A percentile compares a stretch with the other conserved stretches of the same genome.
These are phyloP conservation scores for Liopterus haemorrhoidalis DNA, from an alignment of 2,888 invertebrate genomes.

Conservation along the genomic window DNA sequence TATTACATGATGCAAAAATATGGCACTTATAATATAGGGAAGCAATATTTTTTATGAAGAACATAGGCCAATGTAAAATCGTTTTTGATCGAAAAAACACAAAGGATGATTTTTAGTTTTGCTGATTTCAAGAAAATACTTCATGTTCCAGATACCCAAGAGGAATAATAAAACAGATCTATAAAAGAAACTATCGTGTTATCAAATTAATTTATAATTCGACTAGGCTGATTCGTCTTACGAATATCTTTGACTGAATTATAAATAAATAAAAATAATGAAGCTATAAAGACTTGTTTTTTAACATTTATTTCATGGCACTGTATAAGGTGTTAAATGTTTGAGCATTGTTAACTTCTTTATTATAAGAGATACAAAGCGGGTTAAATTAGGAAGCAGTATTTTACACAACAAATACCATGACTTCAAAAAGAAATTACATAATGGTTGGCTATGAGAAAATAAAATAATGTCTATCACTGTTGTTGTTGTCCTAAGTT, in stretches of 20 bases:
- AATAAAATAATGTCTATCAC: no score
- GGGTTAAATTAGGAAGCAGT: no score
- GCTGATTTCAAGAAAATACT: neutral
- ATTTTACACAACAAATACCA: slow-evolving; percentile 13
- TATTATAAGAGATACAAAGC: no score
- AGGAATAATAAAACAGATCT: no score
- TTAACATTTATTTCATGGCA: no score
- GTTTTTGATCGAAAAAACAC: no score
- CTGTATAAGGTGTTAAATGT: no score
- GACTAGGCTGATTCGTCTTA: neutral
- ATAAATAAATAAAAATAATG: slow-evolving; percentile 8
- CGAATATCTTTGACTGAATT: slow-evolving; percentile 11
- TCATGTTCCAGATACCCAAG: no score
- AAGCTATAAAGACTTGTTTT: slow-evolving; percentile 11
- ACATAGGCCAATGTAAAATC: slow-evolving; percentile 1
- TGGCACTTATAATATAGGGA: slow-evolving; percentile 17
- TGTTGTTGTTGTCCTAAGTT: slow-evolving; percentile 24
- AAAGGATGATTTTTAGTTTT: neutral
- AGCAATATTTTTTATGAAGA: slow-evolving; percentile 9
- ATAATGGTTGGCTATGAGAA: no score
- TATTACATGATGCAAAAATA: slow-evolving; percentile 17
- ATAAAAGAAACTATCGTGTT: no score
- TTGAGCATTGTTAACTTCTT: no score
- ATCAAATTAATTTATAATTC: slow-evolving; percentile 5
- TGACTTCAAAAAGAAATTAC: no score